phyloP scores from a whole-genome alignment of 2,888 invertebrate genomes.

The Euclidia mi region DNA sequence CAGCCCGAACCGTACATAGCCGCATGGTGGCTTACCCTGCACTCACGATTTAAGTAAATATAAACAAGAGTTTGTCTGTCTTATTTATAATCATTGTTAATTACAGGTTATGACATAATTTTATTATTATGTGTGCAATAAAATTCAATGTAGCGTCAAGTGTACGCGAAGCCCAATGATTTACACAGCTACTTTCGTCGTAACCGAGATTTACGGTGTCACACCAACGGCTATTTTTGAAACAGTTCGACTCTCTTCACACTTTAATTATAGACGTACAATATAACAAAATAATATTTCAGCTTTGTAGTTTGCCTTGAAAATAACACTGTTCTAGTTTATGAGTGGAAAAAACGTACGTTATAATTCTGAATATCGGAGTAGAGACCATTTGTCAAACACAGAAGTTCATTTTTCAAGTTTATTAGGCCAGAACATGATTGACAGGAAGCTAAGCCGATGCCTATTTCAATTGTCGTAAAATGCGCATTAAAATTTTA shows the following conservation, averaged over 20 bases:
- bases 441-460: slow-evolving; percentile 33
- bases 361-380: slow-evolving; percentile 38
- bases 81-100: slow-evolving; percentile 66
- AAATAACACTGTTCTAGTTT: slow-evolving; percentile 71
- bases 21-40: slow-evolving; percentile 18
- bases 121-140: slow-evolving; percentile 80
- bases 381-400: slow-evolving; percentile 24
- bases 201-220: slow-evolving; percentile 86
- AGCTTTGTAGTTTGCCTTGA: slow-evolving; percentile 75
- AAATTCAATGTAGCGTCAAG: slow-evolving; percentile 83
- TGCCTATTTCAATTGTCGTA: slow-evolving; percentile 16
- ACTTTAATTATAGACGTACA: slow-evolving; percentile 86
- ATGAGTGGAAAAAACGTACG: slow-evolving; percentile 51
- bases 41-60: slow-evolving; percentile 23
- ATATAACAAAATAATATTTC: slow-evolving; percentile 82
- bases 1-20: slow-evolving; percentile 14
- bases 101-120: slow-evolving; percentile 76
- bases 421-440: slow-evolving; percentile 32
- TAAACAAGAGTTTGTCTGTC: slow-evolving; percentile 30
- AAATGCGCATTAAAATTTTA: slow-evolving; percentile 21
- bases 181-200: slow-evolving; percentile 82
- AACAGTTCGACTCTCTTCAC: slow-evolving; percentile 82
- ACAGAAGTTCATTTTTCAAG: slow-evolving; percentile 39
- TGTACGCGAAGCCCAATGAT: slow-evolving; percentile 74
- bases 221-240: slow-evolving; percentile 83